A percentile compares a stretch with the other conserved stretches of the same genome.
These are phyloP conservation scores for Speoplatyrhinus poulsoni DNA, from an alignment of 2,113 vertebrate genomes.

Conservation along the genomic window DNA sequence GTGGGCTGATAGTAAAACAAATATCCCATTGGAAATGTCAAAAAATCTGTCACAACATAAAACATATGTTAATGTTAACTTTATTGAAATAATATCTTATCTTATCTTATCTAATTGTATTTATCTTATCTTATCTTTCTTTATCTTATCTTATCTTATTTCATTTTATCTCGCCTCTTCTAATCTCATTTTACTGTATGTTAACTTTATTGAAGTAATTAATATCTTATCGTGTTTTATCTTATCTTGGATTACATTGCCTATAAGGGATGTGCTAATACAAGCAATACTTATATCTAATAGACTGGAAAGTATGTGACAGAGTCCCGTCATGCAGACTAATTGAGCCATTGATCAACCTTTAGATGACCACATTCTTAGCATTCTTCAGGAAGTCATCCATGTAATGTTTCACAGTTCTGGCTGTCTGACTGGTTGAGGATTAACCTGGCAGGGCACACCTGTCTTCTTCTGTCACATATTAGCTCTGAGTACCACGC, in stretches of 20 bases:
- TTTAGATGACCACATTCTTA: constrained; percentile 69
- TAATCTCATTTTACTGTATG: constrained; percentile 5
- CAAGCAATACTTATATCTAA: background rate
- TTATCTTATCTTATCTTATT: constrained; percentile 2
- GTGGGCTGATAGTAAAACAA: constrained; percentile 76
- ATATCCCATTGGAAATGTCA: constrained; percentile 61
- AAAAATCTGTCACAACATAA: constrained; percentile 63
- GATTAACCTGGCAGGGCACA: constrained; percentile 59
- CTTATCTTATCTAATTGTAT: background rate
- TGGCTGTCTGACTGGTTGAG: constrained; percentile 40
- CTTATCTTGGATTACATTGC: background rate
- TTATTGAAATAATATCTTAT: background rate
- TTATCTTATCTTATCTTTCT: constrained; percentile 5
- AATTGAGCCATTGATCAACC: constrained; percentile 70
- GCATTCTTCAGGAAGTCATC: constrained; percentile 71
- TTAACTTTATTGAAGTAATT: background rate
- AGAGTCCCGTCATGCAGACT: constrained; percentile 45
- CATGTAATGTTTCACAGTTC: constrained; percentile 68
- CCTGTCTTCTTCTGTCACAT: constrained; percentile 44
- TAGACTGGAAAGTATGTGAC: constrained; percentile 28
- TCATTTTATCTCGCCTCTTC: background rate
- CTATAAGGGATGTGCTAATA: constrained; percentile 8
- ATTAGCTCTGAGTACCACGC: constrained; percentile 12
- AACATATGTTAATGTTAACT: constrained; percentile 25
- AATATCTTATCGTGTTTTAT: constrained; percentile 5